Base-by-base conservation (phyloP, 1,140 invertebrate genomes). In the Mizuhopecten yessoensis region DNA sequence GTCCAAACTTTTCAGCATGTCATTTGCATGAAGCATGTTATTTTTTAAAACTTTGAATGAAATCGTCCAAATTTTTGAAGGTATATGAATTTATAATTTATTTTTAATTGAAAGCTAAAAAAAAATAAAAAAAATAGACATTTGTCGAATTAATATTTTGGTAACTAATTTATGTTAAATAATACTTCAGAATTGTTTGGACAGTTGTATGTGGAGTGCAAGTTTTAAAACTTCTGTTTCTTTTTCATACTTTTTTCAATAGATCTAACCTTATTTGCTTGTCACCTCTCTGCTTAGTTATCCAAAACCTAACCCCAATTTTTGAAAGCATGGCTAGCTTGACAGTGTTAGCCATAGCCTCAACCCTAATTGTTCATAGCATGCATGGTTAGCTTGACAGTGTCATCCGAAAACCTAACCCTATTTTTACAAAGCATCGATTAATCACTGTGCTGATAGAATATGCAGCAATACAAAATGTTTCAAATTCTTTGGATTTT, bases 251-350 rank as follows among this genome's bases (percentile, higher is more conserved):
- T 45, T 75, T 75, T 39, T n/a, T 75, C 11, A n/a, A 5, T 17
- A 17, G n/a, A n/a, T 75, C 57, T 75, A 75, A 75, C 57, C 29
- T n/a, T 13, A 3, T 75, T 75, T 29, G 57, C 57, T 75, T 75
- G 57, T 75, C 57, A 75, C 57, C n/a, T 75, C 57, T 75, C 57
- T 75, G 57, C 57, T 75, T n/a, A 3, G 57, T n/a, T n/a, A n/a
- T n/a, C n/a, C n/a, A n/a, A n/a, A n/a, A n/a, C 57, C 29, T 75
- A n/a, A 75, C 9, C 17, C 57, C 45, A 49, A 5, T 39, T 39
- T 13, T 13, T n/a, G n/a, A n/a, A n/a, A n/a, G n/a, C n/a, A n/a
- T n/a, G n/a, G n/a, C 13, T 39, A 39, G 36, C 36, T 39, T 39
- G 36, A 13, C 36, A 13, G 5, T 39, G 36, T 39, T 39, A 39